Conservation (phyloP, 1,140 invertebrate genomes). For the Drosophila ironensis region DNA sequence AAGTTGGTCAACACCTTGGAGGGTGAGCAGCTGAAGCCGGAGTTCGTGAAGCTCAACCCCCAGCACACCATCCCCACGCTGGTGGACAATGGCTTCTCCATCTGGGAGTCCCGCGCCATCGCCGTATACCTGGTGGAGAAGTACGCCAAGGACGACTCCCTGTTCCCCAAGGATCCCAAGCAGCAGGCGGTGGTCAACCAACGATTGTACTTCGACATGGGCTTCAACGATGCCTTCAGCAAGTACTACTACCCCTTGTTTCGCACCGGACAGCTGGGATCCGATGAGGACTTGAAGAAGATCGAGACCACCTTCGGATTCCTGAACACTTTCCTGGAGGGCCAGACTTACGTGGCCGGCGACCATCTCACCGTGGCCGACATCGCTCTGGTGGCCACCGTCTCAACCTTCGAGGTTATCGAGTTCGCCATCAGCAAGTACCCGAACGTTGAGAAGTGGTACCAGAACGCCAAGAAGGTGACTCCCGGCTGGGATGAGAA, state of each 20-base stretch:
- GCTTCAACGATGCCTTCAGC: constrained; percentile 81
- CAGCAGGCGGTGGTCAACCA: constrained; percentile 87
- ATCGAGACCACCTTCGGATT: constrained; percentile 29
- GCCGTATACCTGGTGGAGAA: constrained; percentile 86
- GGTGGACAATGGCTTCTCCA: constrained; percentile 86
- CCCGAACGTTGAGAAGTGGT: constrained; percentile 41
- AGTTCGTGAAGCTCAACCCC: constrained; percentile 86
- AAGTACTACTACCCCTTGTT: constrained; percentile 46
- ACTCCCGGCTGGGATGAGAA: constrained; percentile 49
- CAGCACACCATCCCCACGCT: constrained; percentile 86
- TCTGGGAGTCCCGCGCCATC: constrained; percentile 89
- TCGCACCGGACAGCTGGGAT: constrained; percentile 3
- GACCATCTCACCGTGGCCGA: constrained; percentile 40
- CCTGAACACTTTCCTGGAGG: constrained; percentile 38
- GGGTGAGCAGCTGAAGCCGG: constrained; percentile 87
- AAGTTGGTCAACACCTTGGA: constrained; percentile 85
- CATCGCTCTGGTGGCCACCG: constrained; percentile 38
- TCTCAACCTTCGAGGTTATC: constrained; percentile 29
- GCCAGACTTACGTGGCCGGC: constrained; percentile 43
- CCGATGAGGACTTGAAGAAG: constrained; percentile 27
- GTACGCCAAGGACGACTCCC: constrained; percentile 85
- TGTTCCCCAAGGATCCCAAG: constrained; percentile 87
- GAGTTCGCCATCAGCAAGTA: constrained; percentile 44
- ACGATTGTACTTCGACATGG: constrained; percentile 88
- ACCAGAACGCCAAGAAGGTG: constrained; percentile 30